Conservation (phyloP, 2,888 invertebrate species). For the Mythimna albipuncta region DNA sequence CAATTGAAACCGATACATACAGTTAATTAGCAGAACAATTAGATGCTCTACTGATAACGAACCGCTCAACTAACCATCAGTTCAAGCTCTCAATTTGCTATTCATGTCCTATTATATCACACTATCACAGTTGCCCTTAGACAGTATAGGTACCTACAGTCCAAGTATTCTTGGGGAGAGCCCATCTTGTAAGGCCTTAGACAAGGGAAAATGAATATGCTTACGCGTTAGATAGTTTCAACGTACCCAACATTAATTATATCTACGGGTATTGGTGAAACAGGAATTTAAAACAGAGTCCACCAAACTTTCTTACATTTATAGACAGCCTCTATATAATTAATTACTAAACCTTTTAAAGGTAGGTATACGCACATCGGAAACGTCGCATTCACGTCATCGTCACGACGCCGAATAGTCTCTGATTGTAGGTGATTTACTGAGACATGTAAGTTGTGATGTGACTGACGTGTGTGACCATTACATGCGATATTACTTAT, state of each 20-base stretch:
- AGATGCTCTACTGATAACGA: conserved; percentile 26
- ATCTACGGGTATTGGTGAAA: neutral
- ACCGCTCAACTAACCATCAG: conserved; percentile 29
- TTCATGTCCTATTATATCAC: conserved; percentile 49
- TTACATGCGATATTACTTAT: no score
- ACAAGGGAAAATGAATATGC: conserved; percentile 11
- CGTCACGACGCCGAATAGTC: no score
- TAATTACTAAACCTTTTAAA: no score
- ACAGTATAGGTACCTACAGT: conserved; percentile 1
- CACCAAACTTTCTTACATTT: no score
- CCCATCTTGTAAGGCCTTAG: conserved; percentile 3
- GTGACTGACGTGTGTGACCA: no score
- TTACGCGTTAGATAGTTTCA: neutral
- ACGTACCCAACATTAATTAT: conserved; percentile 4
- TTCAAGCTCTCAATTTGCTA: conserved; percentile 37
- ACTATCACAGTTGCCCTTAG: conserved; percentile 18
- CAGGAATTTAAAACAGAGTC: neutral
- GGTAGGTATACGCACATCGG: no score
- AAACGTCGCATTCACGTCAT: no score
- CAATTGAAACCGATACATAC: conserved; percentile 34
- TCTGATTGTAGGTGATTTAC: no score
- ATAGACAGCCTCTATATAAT: neutral
- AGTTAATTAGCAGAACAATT: conserved; percentile 39
- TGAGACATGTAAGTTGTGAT: neutral
- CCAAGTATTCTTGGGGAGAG: neutral